These are phyloP conservation scores for Xiphorhynchus elegans DNA, from an alignment of 2,113 vertebrate genomes.

Conservation along the genomic window DNA sequence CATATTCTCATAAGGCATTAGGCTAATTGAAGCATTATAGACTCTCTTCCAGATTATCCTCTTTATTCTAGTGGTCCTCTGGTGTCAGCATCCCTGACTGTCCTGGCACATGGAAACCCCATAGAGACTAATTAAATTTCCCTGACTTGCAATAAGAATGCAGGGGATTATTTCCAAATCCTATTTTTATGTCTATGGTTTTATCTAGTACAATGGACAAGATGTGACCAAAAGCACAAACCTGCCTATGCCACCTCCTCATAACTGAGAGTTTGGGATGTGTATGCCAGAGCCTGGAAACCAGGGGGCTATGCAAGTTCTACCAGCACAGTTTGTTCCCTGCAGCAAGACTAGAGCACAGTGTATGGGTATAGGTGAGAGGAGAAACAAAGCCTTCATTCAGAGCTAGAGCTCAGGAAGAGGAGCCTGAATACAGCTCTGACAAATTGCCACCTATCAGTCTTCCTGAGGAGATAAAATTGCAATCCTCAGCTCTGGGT, in stretches of 20 bases:
- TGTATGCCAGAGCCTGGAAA: background rate
- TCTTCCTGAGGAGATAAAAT: background rate
- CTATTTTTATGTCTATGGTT: background rate
- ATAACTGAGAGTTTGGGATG: background rate
- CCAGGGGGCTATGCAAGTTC: background rate
- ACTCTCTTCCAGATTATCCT: constrained; percentile 13
- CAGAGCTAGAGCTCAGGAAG: background rate
- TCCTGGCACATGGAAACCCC: background rate
- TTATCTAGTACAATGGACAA: background rate
- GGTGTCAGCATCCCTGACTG: background rate
- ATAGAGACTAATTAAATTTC: constrained; percentile 18
- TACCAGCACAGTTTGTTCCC: background rate
- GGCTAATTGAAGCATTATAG: constrained; percentile 14
- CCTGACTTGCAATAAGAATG: background rate
- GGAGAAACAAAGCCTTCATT: background rate
- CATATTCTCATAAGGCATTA: background rate
- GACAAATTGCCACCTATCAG: background rate
- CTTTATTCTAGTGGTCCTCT: background rate
- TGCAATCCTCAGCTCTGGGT: background rate
- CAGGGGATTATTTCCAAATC: constrained; percentile 12
- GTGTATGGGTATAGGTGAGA: background rate
- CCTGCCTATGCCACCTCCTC: background rate
- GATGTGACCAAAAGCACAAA: background rate
- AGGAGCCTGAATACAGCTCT: background rate
- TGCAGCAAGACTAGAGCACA: background rate